Percentiles rank a stretch among this genome's conserved stretches.
Evolutionary conservation across 2,797 vertebrate genomes (phyloP).

Genomic region (Ceryle rudis): DNA sequence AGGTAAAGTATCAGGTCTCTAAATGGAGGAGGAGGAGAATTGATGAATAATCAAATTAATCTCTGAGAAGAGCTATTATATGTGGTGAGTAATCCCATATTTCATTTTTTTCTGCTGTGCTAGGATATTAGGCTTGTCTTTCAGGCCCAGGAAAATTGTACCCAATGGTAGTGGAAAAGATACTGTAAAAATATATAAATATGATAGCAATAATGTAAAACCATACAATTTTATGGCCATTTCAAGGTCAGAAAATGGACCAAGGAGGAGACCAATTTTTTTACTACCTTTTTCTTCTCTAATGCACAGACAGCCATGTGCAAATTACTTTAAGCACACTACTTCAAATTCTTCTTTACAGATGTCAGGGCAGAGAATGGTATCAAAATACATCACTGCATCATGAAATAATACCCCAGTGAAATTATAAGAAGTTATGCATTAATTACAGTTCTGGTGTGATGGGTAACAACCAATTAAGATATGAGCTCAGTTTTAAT

Average conservation of each 20-base stretch:
- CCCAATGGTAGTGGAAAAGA: background rate
- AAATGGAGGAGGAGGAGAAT: background rate
- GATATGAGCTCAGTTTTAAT: background rate
- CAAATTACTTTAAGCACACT: background rate
- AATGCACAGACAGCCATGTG: background rate
- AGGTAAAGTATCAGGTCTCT: background rate
- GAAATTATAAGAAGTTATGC: background rate
- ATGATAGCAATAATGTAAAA: background rate
- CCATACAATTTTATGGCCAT: background rate
- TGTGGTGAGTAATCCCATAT: background rate
- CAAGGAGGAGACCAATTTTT: background rate
- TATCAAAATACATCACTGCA: conserved; percentile 14
- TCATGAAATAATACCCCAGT: background rate
- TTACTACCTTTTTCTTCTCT: background rate
- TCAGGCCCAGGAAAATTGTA: background rate
- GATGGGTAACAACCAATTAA: background rate
- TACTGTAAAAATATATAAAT: conserved; percentile 11
- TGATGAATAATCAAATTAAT: background rate
- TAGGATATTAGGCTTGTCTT: background rate
- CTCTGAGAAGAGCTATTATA: background rate
- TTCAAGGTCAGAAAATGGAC: conserved; percentile 20
- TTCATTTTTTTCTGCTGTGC: background rate
- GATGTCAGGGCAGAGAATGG: background rate
- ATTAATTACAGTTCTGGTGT: conserved; percentile 20
- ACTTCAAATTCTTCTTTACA: background rate